Percentiles rank a stretch among this genome's conserved stretches.
Conservation (phyloP, 2,888 invertebrate species). For the Alloscopus bannaensis region DNA sequence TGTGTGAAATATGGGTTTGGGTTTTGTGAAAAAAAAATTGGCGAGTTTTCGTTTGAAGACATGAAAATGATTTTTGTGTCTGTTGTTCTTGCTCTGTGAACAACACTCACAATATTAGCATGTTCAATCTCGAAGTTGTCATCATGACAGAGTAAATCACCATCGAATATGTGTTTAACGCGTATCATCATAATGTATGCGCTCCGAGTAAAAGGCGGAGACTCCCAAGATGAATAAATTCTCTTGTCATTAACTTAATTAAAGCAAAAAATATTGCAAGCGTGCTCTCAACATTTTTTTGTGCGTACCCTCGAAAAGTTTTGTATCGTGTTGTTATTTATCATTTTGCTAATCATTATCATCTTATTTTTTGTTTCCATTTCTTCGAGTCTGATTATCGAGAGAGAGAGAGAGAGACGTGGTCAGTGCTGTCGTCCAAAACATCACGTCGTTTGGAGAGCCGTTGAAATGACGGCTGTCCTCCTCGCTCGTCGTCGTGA, state of each 20-base stretch:
- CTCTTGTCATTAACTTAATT: slow-evolving; percentile 44
- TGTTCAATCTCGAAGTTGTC: too few relatives aligned
- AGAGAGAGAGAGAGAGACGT: not conserved
- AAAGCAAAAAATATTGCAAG: slow-evolving; percentile 37
- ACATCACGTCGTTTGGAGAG: too few relatives aligned
- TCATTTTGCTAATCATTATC: slow-evolving; percentile 9
- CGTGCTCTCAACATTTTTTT: not conserved
- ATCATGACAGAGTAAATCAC: slow-evolving; percentile 46
- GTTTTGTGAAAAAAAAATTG: too few relatives aligned
- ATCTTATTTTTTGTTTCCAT: not conserved
- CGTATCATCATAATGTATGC: not conserved
- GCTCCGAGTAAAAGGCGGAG: not conserved
- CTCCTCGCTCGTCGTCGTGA: too few relatives aligned
- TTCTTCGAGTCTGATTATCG: not conserved
- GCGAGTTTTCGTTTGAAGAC: too few relatives aligned
- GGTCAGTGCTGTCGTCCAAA: slow-evolving; percentile 10
- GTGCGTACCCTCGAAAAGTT: too few relatives aligned
- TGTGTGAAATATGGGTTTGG: too few relatives aligned
- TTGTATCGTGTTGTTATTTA: slow-evolving; percentile 21
- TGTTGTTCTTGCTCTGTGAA: too few relatives aligned
- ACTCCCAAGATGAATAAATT: not conserved
- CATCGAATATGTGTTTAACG: slow-evolving; percentile 58
- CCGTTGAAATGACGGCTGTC: too few relatives aligned
- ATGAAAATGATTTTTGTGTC: too few relatives aligned
- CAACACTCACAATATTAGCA: too few relatives aligned